phyloP scores from a whole-genome alignment of 2,797 vertebrate species.

The Microctenopoma stevenorrisi region DNA sequence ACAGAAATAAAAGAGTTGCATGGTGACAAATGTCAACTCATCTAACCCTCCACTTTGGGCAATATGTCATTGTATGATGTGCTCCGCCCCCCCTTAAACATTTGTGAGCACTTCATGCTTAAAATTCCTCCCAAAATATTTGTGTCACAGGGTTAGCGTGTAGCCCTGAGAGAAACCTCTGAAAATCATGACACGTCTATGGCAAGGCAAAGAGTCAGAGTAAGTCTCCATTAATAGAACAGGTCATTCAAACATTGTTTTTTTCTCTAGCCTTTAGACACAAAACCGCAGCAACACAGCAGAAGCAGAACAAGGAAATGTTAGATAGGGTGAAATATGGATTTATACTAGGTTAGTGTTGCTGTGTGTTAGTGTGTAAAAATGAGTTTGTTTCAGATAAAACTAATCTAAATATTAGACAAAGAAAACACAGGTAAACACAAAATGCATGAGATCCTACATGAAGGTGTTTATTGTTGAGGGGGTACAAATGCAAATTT shows the following conservation, averaged over 20 bases:
- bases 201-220: conserved; percentile 50
- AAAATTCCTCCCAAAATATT: conserved; percentile 67
- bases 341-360: background rate
- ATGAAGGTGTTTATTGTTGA: too few species aligned
- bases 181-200: conserved; percentile 60
- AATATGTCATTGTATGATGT: conserved; percentile 66
- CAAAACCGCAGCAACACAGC: conserved; percentile 12
- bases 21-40: conserved; percentile 60
- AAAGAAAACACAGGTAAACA: too few species aligned
- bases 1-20: conserved; percentile 55
- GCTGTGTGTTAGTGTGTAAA: too few species aligned
- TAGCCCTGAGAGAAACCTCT: conserved; percentile 48
- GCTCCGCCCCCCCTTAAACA: conserved; percentile 59
- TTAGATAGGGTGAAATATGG: background rate
- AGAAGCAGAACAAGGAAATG: background rate
- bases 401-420: too few species aligned
- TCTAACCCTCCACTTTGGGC: conserved; percentile 50
- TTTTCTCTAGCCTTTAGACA: conserved; percentile 26
- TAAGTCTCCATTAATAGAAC: conserved; percentile 71
- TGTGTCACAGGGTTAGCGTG: conserved; percentile 60
- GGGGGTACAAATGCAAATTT: too few species aligned
- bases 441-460: too few species aligned
- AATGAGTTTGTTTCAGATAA: too few species aligned
- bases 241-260: conserved; percentile 51
- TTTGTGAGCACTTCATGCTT: conserved; percentile 66